Evolutionary conservation across 2,888 invertebrate genomes (phyloP).

Genomic region (Tuta absoluta): DNA sequence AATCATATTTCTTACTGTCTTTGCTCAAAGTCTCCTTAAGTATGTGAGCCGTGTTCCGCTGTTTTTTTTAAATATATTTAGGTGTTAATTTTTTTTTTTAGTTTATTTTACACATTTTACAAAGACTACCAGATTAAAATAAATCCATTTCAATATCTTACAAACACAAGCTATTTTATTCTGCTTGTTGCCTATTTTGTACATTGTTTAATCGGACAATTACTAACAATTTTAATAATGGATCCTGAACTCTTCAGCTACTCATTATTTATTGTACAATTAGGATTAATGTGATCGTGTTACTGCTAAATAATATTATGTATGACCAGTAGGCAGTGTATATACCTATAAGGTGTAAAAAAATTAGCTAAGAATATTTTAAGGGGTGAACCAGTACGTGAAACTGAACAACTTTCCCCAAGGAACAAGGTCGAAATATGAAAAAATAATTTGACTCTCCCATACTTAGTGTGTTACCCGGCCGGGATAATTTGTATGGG

Average conservation of each 20-base stretch:
- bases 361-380: too few species aligned
- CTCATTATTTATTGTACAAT: background rate
- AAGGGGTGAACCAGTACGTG: too few species aligned
- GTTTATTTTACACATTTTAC: background rate
- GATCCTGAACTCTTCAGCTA: conserved; percentile 12
- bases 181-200: background rate
- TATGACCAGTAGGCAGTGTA: background rate
- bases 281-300: background rate
- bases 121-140: background rate
- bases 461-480: too few species aligned
- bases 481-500: too few species aligned
- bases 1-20: background rate
- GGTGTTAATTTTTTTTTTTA: background rate
- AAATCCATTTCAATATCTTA: background rate
- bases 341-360: too few species aligned
- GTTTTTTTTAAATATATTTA: background rate
- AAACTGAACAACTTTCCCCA: too few species aligned
- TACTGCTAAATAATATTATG: background rate
- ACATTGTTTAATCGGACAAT: background rate
- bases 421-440: too few species aligned
- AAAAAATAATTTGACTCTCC: too few species aligned
- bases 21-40: background rate
- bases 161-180: background rate
- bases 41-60: background rate
- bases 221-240: background rate